Conservation (phyloP, 2,113 vertebrate species). For the Megaceryle torquata region DNA sequence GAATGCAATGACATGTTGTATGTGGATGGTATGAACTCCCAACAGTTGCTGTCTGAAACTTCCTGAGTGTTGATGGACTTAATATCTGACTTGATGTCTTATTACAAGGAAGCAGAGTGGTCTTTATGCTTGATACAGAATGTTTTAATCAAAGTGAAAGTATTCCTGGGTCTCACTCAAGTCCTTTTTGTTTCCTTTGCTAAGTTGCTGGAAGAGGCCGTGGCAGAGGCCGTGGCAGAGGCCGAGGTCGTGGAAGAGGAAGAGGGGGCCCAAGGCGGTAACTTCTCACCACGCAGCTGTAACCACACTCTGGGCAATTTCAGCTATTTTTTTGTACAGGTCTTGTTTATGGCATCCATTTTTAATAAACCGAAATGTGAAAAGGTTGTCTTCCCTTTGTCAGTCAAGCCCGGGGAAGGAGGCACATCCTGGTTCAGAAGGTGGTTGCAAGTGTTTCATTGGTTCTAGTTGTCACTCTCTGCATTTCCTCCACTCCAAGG, state of each 20-base stretch:
- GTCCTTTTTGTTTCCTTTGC: not conserved
- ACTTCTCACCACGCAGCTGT: conserved; percentile 27
- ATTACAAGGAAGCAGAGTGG: too few species aligned
- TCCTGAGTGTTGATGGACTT: not conserved
- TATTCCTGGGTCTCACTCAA: not conserved
- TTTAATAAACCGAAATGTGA: conserved; percentile 61
- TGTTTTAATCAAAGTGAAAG: not conserved
- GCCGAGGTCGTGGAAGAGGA: conserved; percentile 91
- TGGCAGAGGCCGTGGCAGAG: conserved; percentile 86
- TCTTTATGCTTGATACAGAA: not conserved
- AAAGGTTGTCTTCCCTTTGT: not conserved
- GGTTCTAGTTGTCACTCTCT: not conserved
- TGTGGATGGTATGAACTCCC: accelerated
- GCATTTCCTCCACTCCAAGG: not conserved
- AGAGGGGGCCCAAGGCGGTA: conserved; percentile 94
- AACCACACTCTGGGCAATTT: not conserved
- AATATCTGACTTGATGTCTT: not conserved
- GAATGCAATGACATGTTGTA: accelerated
- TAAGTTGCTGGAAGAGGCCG: conserved; percentile 90
- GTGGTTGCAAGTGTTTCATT: not conserved
- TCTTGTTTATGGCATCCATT: conserved; percentile 66
- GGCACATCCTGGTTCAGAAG: not conserved
- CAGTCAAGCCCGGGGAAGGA: not conserved
- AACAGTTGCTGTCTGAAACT: not conserved
- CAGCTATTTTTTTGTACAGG: conserved; percentile 78